Conservation (phyloP, 2,113 vertebrate genomes). For the Atherinomorus stipes region DNA sequence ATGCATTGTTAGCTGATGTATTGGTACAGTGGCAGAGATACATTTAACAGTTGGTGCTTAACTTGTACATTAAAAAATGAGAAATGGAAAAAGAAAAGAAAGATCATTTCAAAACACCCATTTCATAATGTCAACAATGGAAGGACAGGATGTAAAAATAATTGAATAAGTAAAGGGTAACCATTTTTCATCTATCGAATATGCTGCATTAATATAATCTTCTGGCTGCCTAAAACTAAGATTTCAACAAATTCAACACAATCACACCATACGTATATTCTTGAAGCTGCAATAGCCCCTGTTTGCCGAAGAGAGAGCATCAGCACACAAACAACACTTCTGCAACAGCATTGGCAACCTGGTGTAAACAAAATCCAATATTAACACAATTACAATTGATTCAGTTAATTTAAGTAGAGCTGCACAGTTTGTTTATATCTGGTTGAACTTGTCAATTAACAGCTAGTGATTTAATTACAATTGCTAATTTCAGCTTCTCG, state of each 20-base stretch:
- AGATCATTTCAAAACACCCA: not conserved
- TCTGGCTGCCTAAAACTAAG: not conserved
- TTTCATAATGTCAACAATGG: not conserved
- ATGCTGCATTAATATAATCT: not conserved
- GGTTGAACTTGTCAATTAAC: slow-evolving; percentile 16
- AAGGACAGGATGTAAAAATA: not conserved
- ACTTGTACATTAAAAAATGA: not conserved
- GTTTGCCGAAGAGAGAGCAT: slow-evolving; percentile 1
- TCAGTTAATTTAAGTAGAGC: slow-evolving; percentile 11
- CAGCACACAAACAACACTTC: slow-evolving; percentile 10
- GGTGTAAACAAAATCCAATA: slow-evolving; percentile 18
- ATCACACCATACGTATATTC: slow-evolving; percentile 14
- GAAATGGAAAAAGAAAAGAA: not conserved
- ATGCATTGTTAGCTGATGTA: slow-evolving; percentile 18
- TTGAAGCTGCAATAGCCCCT: slow-evolving; percentile 19
- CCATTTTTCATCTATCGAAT: not conserved
- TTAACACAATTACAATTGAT: slow-evolving; percentile 14
- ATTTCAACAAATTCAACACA: not conserved
- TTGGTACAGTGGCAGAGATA: not conserved
- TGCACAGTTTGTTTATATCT: not conserved
- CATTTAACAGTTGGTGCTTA: slow-evolving; percentile 18
- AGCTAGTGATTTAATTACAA: not conserved
- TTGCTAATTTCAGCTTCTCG: not conserved
- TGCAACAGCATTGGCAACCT: not conserved
- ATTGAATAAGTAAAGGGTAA: not conserved